A percentile compares a stretch with the other conserved stretches of the same genome.
These are phyloP conservation scores for Crossoptilon crossoptilon DNA, from an alignment of 2,797 vertebrate species.

Conservation along the genomic window DNA sequence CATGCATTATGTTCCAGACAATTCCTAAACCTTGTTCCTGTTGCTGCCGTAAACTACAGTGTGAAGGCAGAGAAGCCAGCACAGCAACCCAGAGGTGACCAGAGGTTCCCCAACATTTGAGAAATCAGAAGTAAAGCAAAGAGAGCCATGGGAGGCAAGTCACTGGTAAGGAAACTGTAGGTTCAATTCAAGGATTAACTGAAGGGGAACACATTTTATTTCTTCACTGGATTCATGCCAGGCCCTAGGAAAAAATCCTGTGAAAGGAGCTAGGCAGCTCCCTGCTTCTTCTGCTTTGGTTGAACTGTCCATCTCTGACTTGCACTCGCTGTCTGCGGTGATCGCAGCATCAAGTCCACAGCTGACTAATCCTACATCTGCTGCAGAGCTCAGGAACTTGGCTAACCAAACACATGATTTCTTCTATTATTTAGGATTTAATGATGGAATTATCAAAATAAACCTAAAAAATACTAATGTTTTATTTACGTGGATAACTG, in stretches of 20 bases:
- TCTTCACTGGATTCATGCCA: neutral
- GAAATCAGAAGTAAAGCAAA: neutral
- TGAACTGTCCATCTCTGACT: neutral
- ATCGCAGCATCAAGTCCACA: neutral
- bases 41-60: neutral
- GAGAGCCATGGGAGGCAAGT: fast-evolving
- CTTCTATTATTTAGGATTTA: conserved; percentile 26
- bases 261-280: neutral
- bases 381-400: conserved; percentile 15
- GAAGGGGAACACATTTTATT: neutral
- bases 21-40: neutral
- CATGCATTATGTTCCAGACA: fast-evolving
- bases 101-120: fast-evolving
- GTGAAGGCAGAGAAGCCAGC: neutral
- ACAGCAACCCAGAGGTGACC: neutral
- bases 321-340: neutral
- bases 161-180: neutral
- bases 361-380: neutral
- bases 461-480: conserved; percentile 62
- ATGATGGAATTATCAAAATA: conserved; percentile 52
- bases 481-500: conserved; percentile 64
- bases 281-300: neutral
- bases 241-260: neutral
- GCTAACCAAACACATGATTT: neutral
- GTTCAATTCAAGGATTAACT: neutral